Evolutionary conservation across 2,888 invertebrate genomes (phyloP).

Genomic region (Syrista parreyssii): DNA sequence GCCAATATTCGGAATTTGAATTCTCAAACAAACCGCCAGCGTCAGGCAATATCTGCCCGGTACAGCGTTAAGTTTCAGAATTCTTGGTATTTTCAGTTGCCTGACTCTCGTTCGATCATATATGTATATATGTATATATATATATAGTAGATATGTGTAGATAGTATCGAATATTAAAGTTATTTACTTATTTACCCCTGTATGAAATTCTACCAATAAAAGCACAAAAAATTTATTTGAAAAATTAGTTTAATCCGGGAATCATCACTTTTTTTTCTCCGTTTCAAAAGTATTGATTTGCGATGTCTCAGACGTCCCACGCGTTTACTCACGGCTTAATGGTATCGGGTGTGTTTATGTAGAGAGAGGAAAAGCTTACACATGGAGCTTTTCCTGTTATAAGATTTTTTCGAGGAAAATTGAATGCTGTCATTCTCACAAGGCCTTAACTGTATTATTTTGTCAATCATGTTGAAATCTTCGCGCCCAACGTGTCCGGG

Average conservation of each 20-base stretch:
- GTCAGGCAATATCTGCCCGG: background rate
- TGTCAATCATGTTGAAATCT: background rate
- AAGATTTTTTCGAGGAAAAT: background rate
- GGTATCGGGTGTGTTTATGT: too few relatives aligned
- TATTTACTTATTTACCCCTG: background rate
- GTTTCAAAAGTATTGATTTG: too few relatives aligned
- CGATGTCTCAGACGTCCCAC: too few relatives aligned
- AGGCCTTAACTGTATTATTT: background rate
- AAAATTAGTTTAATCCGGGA: too few relatives aligned
- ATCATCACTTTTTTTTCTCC: background rate
- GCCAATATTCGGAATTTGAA: background rate
- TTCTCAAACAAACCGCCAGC: background rate
- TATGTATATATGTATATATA: background rate
- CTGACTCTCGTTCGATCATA: background rate
- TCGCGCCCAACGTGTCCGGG: background rate
- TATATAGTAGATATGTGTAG: background rate
- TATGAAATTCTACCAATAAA: background rate
- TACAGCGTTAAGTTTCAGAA: background rate
- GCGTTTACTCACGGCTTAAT: too few relatives aligned
- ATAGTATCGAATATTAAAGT: too few relatives aligned
- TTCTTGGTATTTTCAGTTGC: background rate
- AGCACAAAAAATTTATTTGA: background rate
- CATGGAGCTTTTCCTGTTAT: too few relatives aligned
- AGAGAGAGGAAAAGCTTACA: too few relatives aligned
- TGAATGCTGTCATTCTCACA: background rate